Base-by-base conservation (phyloP, 2,113 vertebrate species). In the Bucco capensis region DNA sequence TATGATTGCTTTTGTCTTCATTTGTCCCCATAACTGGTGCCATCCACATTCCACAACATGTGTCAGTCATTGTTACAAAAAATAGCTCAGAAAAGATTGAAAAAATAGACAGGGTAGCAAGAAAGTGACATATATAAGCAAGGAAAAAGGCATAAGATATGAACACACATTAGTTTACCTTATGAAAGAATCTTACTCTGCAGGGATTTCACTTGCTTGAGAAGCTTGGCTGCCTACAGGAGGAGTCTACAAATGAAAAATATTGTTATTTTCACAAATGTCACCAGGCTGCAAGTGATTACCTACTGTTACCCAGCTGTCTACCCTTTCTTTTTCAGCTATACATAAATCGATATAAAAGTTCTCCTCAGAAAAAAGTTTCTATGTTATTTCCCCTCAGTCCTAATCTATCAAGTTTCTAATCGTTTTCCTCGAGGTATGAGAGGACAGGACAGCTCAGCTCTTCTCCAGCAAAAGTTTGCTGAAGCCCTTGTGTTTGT, bases 181-280 rank as follows among this genome's bases (percentile, higher is more conserved):
- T 84, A 10, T 69, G 73, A 91, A 82, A 94, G 30, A 9, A 88
- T 64, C 30, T 93, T 53, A 46, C 58, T 84, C 92, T 82, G 56
- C 84, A 76, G 78, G 83, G 38, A 87, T 86, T 82, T 79, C 50
- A 25, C 37, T 86, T 69, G n/a, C 66, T 89, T 79, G 71, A 85
- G 79, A 89, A 82, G 46, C 19, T 83, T 85, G 67, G 74, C 86
- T 96, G 66, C 46, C 38, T 89, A 79, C 86, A 65, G 84, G 58
- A 87, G 61, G 24, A 84, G 17, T 56, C 50, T 79, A 75, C 71
- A 94, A 94, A 72, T 90, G 62, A 90, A 94, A 95, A 94, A 95
- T 92, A 94, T 62, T 94, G 70, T 78, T 90, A 82, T 95, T 93
- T 92, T 93, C 93, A 94, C 54, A 92, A 92, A 94, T 62, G 54